Percentiles rank a stretch among this genome's conserved stretches.
Conservation (phyloP, 2,888 invertebrate species). For the Pandemis heparana region DNA sequence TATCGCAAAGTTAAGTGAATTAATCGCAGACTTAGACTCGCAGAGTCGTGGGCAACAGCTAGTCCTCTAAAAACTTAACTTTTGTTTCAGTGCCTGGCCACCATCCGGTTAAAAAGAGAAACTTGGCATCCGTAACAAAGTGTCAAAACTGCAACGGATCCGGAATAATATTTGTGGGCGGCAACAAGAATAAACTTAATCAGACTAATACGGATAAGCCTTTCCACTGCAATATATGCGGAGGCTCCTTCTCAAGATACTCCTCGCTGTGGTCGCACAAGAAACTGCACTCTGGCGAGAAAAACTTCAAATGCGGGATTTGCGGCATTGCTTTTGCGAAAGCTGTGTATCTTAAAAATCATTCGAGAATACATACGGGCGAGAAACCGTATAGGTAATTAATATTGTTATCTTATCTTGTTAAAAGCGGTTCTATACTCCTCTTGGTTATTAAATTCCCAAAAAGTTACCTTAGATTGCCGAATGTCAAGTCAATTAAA, state of each 20-base stretch:
- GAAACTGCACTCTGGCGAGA: conserved; percentile 92
- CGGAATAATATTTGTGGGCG: conserved; percentile 93
- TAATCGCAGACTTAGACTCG: too few species aligned
- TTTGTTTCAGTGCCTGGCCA: conserved; percentile 80
- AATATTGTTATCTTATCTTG: too few species aligned
- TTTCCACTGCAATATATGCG: conserved; percentile 95
- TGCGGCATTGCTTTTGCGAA: conserved; percentile 95
- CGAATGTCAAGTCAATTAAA: too few species aligned
- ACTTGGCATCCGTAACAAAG: conserved; percentile 93
- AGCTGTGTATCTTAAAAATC: conserved; percentile 96
- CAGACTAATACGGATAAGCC: conserved; percentile 90
- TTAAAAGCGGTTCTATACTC: too few species aligned
- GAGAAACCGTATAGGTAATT: conserved; percentile 83
- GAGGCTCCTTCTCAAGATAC: conserved; percentile 93
- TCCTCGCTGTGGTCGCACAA: conserved; percentile 96
- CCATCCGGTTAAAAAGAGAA: conserved; percentile 94
- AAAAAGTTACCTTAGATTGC: too few species aligned
- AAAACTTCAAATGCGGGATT: conserved; percentile 95
- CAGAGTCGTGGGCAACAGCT: too few species aligned
- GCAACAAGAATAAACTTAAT: conserved; percentile 86
- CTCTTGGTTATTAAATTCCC: too few species aligned
- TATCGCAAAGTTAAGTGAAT: not conserved
- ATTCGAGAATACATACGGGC: conserved; percentile 94
- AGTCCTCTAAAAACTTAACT: not conserved
- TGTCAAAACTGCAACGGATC: conserved; percentile 96